Conservation (phyloP, 2,797 vertebrate species). For the Prunella strophiata region DNA sequence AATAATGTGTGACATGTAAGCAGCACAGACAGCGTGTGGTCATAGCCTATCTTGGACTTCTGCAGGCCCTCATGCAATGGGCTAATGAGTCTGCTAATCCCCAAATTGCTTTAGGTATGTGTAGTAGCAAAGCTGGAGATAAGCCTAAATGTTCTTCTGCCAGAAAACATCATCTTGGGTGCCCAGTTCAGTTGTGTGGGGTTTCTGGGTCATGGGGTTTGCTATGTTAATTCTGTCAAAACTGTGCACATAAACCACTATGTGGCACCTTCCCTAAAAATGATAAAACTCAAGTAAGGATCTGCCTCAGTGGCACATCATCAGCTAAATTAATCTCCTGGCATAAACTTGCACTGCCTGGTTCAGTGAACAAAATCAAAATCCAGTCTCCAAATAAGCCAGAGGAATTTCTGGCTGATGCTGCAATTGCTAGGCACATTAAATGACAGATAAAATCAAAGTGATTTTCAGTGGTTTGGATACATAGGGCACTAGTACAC, state of each 20-base stretch:
- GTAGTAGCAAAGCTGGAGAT: neutral
- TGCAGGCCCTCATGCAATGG: neutral
- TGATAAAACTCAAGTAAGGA: neutral
- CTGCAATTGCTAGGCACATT: neutral
- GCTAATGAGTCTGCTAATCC: neutral
- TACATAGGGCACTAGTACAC: neutral
- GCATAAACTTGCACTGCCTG: neutral
- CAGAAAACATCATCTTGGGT: neutral
- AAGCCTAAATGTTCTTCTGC: neutral
- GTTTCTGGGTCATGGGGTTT: neutral
- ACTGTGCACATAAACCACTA: neutral
- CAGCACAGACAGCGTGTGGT: accelerated
- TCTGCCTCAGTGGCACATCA: neutral
- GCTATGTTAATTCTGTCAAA: neutral
- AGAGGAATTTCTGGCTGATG: conserved; percentile 8
- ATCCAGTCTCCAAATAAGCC: conserved; percentile 3
- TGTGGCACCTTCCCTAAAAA: neutral
- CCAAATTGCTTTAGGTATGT: neutral
- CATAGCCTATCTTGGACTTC: accelerated
- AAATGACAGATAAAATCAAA: neutral
- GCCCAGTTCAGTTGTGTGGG: neutral
- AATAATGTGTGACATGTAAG: accelerated
- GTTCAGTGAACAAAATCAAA: conserved; percentile 28
- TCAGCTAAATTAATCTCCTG: conserved; percentile 27
- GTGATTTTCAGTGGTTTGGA: neutral